Evolutionary conservation across 2,113 vertebrate species (phyloP).

Genomic region (Trachemys scripta): DNA sequence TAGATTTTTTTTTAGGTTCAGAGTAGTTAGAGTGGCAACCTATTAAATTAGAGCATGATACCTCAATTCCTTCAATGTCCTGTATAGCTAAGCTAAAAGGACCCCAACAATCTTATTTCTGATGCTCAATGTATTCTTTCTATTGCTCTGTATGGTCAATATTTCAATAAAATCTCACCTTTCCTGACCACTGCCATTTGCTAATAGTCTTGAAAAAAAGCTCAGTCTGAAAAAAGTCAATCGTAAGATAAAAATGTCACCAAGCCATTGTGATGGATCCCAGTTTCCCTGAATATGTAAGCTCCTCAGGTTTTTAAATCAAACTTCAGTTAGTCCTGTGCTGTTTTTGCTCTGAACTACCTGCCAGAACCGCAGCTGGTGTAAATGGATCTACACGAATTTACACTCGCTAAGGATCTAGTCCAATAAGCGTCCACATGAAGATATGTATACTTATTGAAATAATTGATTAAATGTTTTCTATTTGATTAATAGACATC

Average conservation of each 20-base stretch:
- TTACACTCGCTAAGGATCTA: background rate
- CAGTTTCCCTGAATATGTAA: fast-evolving
- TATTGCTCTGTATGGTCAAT: background rate
- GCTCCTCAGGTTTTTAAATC: background rate
- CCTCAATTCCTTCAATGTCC: background rate
- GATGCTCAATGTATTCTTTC: background rate
- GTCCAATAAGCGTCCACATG: background rate
- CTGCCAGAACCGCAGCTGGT: fast-evolving
- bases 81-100: background rate
- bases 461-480: background rate
- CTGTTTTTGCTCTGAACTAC: fast-evolving
- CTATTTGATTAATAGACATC: background rate
- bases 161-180: background rate
- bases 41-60: background rate
- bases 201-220: background rate
- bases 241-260: background rate
- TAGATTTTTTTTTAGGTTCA: background rate
- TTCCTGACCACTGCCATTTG: background rate
- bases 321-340: background rate
- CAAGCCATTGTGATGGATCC: background rate
- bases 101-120: background rate
- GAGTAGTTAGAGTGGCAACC: background rate
- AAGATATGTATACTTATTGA: background rate
- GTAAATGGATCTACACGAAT: fast-evolving
- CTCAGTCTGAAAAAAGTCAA: background rate